A percentile compares a stretch with the other conserved stretches of the same genome.
Evolutionary conservation across 1,140 invertebrate species (phyloP).

Genomic region (Cydia amplana): DNA sequence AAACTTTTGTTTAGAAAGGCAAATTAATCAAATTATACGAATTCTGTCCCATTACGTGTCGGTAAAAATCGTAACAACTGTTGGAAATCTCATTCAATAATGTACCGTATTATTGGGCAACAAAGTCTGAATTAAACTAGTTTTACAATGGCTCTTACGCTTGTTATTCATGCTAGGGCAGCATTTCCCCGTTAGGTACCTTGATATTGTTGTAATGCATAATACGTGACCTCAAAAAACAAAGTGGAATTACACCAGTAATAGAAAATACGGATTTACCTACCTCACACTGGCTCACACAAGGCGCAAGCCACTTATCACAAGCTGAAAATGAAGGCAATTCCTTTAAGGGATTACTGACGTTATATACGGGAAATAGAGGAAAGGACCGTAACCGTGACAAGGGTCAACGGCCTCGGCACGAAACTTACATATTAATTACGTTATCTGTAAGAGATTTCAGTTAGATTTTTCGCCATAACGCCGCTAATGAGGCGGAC

Average conservation of each 20-base stretch:
- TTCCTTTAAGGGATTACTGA: conserved; percentile 12
- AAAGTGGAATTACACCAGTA: neutral
- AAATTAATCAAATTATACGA: no score
- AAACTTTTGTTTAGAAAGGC: no score
- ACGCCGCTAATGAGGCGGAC: neutral
- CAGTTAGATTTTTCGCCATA: neutral
- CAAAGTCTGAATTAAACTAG: no score
- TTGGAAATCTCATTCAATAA: no score
- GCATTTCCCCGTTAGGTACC: no score
- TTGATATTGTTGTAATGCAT: no score
- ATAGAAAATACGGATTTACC: conserved; percentile 8
- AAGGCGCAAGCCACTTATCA: conserved; percentile 10
- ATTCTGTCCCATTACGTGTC: no score
- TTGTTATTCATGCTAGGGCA: no score
- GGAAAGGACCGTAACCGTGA: neutral
- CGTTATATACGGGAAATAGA: conserved; percentile 12
- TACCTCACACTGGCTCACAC: no score
- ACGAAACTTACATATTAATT: neutral
- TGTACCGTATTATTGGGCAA: no score
- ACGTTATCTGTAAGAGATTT: neutral
- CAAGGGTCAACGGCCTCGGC: conserved; percentile 5
- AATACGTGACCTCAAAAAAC: neutral
- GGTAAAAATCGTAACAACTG: no score
- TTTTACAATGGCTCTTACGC: no score
- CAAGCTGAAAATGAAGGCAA: conserved; percentile 9